Evolutionary conservation across 2,888 invertebrate genomes (phyloP), one percentile per base, ranked within the genome.

Genomic region (Nasonia oneida): DNA sequence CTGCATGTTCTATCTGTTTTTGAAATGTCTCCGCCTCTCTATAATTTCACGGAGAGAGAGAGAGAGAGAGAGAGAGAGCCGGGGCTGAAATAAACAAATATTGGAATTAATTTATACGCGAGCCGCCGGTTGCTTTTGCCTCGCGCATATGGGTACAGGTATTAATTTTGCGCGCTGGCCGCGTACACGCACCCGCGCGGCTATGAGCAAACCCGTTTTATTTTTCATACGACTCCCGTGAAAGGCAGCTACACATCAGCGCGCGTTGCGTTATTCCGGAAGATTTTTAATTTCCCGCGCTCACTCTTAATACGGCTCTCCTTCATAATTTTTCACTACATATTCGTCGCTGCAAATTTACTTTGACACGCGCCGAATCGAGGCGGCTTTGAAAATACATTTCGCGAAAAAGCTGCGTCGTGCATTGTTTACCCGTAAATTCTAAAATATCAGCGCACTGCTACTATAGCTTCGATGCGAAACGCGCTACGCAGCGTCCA

Each of bases 51-150:
- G n/a, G 29, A 29, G 29, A 29, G 1, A 18, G 37, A 29, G 29
- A 29, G 29, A 29, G 29, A 29, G 29, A 29, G 29, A 29, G 29
- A 29, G 29, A 29, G 29, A 29, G 0, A 8, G n/a, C 39, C 42
- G 12, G 12, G 14, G 8, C 61, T 12, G 39, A 78, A 71, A 78
- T 74, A 78, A 81, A 81, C 77, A 78, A 81, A 71, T 29, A 42
- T 67, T 29, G 53, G 71, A 82, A 85, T 85, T 78, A 78, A 85
- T 78, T 81, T 53, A 53, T 47, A 8, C n/a, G 14, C 67, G 50
- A n/a, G 33, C 14, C 33, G 12, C 23, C 6, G 23, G 2, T 2
- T n/a, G 29, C 42, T n/a, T 15, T 23, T 1, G 70, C 70, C 70
- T 29, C 37, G 37, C 4, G 37, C 37, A 37, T 1, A 1, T 77